phyloP scores from a whole-genome alignment of 2,888 invertebrate species.

The Sinohyriopsis cumingii region DNA sequence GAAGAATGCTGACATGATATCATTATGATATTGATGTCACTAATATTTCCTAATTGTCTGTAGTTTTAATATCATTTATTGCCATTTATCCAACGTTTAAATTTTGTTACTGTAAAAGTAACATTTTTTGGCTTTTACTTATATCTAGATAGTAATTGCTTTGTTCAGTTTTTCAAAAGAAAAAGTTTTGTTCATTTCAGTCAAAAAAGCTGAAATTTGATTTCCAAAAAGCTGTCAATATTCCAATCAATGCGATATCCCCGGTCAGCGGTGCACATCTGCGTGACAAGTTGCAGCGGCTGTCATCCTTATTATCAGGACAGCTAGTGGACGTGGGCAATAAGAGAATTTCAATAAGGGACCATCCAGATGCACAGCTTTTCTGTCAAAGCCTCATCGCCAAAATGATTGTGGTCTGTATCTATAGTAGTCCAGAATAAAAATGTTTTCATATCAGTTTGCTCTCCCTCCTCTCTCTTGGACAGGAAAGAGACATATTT shows the following conservation, averaged over 20 bases:
- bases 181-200: conserved; percentile 36
- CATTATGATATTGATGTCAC: too few species aligned
- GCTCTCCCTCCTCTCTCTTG: neutral
- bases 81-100: too few species aligned
- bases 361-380: conserved; percentile 82
- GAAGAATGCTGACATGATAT: too few species aligned
- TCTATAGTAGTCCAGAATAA: neutral
- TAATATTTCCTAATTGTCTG: too few species aligned
- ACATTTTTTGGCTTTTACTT: too few species aligned
- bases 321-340: conserved; percentile 79
- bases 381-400: conserved; percentile 82
- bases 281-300: conserved; percentile 83
- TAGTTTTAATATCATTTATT: too few species aligned
- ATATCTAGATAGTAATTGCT: too few species aligned
- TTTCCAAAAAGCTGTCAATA: conserved; percentile 85
- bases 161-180: too few species aligned
- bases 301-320: conserved; percentile 82
- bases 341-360: conserved; percentile 77
- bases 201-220: conserved; percentile 86
- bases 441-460: neutral
- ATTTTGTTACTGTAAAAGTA: too few species aligned
- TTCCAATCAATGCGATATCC: conserved; percentile 89
- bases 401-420: conserved; percentile 81
- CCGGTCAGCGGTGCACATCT: conserved; percentile 83
- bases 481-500: neutral